Base-by-base conservation (phyloP, 2,888 invertebrate genomes). In the Cephalotes varians region DNA sequence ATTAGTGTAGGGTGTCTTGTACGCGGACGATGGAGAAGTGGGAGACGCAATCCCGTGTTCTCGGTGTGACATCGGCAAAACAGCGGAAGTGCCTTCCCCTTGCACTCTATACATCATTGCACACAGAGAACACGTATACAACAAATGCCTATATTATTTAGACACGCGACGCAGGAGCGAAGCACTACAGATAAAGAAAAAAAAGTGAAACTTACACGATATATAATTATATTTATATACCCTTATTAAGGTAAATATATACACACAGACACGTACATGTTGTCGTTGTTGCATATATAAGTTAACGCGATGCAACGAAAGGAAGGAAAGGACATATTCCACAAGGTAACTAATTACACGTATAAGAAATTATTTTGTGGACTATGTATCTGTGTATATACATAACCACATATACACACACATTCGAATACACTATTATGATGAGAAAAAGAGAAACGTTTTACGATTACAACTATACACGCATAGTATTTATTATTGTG, bases 11-110 rank as follows among this genome's bases (percentile, higher is more conserved):
- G 40, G 76, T 54, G 25, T 76, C 72, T 44, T 10, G 40, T 54
- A 25, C n/a, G 37, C 62, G 74, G 34, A 37, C 6, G 25, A 76
- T 21, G 21, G 18, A 58, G 15, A 58, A 49, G 31, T 15, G 34
- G n/a, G 47, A 65, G 9, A 34, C 47, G 82, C 76, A 51, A 82
- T 73, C 18, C 51, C 51, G 80, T 51, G 80, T 54, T 88, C 81
- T 85, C 86, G 65, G 72, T 58, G 80, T 31, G 84, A 81, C 31
- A 60, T 85, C 87, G 80, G 74, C 73, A 85, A 92, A 90, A 92
- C 92, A 94, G 94, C 93, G 93, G 91, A 94, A 94, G 94, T 94
- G 94, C 94, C 94, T 94, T 94, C 92, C 93, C 89, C 92, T 93
- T 93, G 94, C 94, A 94, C 94, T 93, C 89, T 90, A 81, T 91